These are phyloP conservation scores for Lacerta agilis DNA, from an alignment of 2,797 vertebrate species.

Conservation along the genomic window DNA sequence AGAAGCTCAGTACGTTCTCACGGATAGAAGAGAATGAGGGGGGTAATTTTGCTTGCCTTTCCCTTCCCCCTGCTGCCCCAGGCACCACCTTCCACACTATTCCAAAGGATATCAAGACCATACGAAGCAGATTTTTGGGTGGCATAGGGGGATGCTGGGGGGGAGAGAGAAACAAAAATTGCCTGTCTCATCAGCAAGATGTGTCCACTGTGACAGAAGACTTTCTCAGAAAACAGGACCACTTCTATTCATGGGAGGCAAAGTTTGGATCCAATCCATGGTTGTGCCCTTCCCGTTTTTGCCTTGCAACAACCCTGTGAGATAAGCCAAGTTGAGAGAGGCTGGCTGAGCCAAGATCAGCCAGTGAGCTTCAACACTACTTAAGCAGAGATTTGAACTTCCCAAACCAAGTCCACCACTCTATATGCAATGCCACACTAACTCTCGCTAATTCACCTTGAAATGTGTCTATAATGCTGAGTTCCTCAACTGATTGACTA, in stretches of 20 bases:
- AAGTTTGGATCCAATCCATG: not conserved
- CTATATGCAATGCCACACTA: not conserved
- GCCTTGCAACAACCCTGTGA: not conserved
- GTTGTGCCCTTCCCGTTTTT: not conserved
- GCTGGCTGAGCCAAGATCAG: not conserved
- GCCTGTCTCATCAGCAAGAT: not conserved
- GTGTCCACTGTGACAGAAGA: not conserved
- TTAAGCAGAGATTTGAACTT: not conserved
- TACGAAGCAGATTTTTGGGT: not conserved
- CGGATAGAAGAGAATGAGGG: not conserved
- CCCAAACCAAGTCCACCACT: not conserved
- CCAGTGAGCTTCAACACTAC: not conserved
- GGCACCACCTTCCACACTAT: not conserved
- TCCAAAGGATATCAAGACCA: not conserved
- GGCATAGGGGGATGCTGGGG: not conserved
- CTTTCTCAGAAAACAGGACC: not conserved
- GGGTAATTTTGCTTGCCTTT: not conserved
- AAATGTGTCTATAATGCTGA: not conserved
- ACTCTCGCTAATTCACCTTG: not conserved
- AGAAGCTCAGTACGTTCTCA: too few relatives aligned
- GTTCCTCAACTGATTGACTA: constrained; percentile 10
- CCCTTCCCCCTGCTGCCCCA: not conserved
- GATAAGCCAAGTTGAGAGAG: not conserved
- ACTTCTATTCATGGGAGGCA: not conserved
- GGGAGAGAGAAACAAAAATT: not conserved